Evolutionary conservation across 2,113 vertebrate genomes (phyloP).

Genomic region (Austrofundulus limnaeus): DNA sequence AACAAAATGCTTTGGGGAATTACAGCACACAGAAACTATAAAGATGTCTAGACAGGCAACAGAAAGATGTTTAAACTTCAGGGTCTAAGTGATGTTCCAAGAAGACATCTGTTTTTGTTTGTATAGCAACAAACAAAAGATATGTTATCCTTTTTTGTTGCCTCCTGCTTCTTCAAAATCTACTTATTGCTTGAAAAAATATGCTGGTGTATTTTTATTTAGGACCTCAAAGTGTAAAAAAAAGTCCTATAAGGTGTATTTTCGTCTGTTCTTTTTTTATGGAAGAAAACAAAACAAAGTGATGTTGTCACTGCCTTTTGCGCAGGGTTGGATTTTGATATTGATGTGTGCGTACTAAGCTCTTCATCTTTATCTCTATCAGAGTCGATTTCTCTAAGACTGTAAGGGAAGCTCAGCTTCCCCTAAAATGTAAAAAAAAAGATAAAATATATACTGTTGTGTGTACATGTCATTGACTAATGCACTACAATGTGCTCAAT

Average conservation of each 20-base stretch:
- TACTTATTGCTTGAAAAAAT: neutral
- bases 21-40: constrained; percentile 15
- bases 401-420: no score
- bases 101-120: neutral
- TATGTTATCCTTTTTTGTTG: no score
- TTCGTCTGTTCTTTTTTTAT: constrained; percentile 51
- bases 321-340: constrained; percentile 60
- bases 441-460: no score
- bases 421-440: no score
- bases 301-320: constrained; percentile 46
- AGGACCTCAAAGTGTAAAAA: neutral
- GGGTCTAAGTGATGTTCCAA: neutral
- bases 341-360: constrained; percentile 30
- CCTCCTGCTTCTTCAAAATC: no score
- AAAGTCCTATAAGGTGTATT: neutral
- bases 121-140: neutral
- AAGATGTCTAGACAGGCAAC: constrained; percentile 41
- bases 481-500: no score
- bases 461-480: no score
- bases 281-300: constrained; percentile 48
- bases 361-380: neutral
- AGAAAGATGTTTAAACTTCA: constrained; percentile 28
- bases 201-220: constrained; percentile 1
- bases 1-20: constrained; percentile 29
- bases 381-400: no score